Percentiles rank a stretch among this genome's conserved stretches.
phyloP scores from a whole-genome alignment of 2,113 vertebrate genomes.

The Phodopus roborovskii region DNA sequence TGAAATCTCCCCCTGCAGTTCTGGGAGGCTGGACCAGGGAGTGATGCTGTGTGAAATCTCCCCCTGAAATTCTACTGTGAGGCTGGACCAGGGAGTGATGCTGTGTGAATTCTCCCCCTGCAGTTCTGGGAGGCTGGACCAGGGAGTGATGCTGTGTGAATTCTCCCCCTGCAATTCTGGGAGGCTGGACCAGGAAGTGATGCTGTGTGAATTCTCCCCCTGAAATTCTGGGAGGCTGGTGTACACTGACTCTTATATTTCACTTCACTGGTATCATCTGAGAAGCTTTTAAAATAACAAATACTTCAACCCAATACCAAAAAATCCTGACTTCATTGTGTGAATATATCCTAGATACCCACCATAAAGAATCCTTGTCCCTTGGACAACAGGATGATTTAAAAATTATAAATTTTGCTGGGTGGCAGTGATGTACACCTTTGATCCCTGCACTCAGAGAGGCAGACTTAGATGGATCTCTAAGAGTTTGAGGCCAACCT shows the following conservation, averaged over 20 bases:
- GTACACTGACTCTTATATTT: not conserved
- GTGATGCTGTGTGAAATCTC: not conserved
- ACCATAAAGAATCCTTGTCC: not conserved
- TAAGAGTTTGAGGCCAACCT: not conserved
- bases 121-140: not conserved
- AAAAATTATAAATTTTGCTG: not conserved
- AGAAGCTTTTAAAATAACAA: not conserved
- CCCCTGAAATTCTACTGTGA: not conserved
- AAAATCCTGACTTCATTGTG: not conserved
- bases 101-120: too few species aligned
- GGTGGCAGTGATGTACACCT: not conserved
- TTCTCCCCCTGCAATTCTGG: too few species aligned
- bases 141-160: too few species aligned
- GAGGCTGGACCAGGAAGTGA: not conserved
- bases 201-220: not conserved
- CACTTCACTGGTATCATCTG: not conserved
- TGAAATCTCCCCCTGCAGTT: not conserved
- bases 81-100: not conserved
- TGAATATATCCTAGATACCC: too few species aligned
- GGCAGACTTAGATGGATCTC: not conserved
- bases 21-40: too few species aligned
- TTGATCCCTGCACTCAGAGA: not conserved
- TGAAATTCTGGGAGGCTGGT: not conserved
- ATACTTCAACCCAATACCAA: not conserved
- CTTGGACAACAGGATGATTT: not conserved